Evolutionary conservation across 2,113 vertebrate species (phyloP), one percentile per base, ranked within the genome.

Genomic region (Prochilodus magdalenae): DNA sequence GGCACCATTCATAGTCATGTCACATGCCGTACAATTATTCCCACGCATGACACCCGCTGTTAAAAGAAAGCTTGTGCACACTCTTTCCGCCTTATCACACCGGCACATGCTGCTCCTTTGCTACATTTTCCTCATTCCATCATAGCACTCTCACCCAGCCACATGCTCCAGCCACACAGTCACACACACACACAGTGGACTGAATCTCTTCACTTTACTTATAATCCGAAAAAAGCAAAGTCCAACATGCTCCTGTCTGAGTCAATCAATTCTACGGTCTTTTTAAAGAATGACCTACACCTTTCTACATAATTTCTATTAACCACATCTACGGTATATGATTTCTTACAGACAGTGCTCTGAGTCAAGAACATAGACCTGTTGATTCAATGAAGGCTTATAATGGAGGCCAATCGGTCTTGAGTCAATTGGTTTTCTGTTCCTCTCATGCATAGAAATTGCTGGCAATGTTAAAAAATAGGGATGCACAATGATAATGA

Each of bases 1-100:
- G 57, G 22, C 69, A 33, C 40, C 70, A 86, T 76, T 69, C 57
- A 77, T 1, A 86, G 69, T 75, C 81, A 70, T 72, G 76, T 81
- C 74, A 76, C 83, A 81, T 77, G 79, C 47, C 70, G 63, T n/a
- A 72, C 72, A 85, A 84, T 80, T 81, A 83, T 67, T 80, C 79
- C 59, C 63, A 79, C 44, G 69, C 74, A 80, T 18, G 67, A 20
- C 53, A 87, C 40, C 36, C 77, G 62, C 59, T 77, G 29, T 27
- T 85, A 66, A 86, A 79, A 47, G 69, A n/a, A 57, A 2, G 44
- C 59, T 33, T 22, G 51, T 80, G 70, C 75, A 69, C 36, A 67
- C 49, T 22, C 62, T 29, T 66, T 67, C 53, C 15, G 22, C 26
- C 10, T 47, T 36, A 70, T 70, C 65, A 69, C 44, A 47, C 51